Base-by-base conservation (phyloP, 2,888 invertebrate genomes). In the Noctua fimbriata region DNA sequence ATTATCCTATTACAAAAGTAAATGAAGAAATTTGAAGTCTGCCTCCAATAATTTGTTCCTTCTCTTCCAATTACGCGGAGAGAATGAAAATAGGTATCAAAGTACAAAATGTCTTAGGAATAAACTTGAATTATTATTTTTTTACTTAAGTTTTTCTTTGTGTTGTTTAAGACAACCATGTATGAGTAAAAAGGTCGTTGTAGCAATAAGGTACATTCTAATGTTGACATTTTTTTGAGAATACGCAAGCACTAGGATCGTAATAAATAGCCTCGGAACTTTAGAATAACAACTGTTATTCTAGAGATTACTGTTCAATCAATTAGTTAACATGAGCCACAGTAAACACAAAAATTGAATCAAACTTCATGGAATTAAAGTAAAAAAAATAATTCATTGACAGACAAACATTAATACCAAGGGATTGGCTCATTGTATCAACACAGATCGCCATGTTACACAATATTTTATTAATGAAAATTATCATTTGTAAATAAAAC, bases 1-100 rank as follows among this genome's bases (percentile, higher is more conserved):
- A 92, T 93, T 92, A 93, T 92, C 91, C 92, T 90, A 92, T 93
- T 93, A 93, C 92, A 91, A 92, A 92, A 93, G 90, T 92, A 91
- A 93, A 93, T 93, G 91, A 93, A 92, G 92, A 92, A 93, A 92
- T 92, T 92, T 90, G 90, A 93, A 90, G 90, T 92, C 92, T 88
- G 84, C 75, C 87, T 91, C 90, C 87, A 84, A 92, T 92, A 91
- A 94, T 93, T 94, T 92, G 92, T 93, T 92, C 90, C 84, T 91
- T 91, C 90, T 89, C 89, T 91, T 92, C 92, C 92, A 93, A 93
- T 94, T 93, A 93, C 91, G 86, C 79, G 82, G 90, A 91, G 89
- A 81, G 87, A 92, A 90, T 88, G 87, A 88, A 91, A 92, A 66
- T 82, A 69, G 70, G 90, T 91, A 92, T 90, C 89, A 90, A 90